Base-by-base conservation (phyloP, 2,888 invertebrate species). In the Nephrotoma appendiculata region DNA sequence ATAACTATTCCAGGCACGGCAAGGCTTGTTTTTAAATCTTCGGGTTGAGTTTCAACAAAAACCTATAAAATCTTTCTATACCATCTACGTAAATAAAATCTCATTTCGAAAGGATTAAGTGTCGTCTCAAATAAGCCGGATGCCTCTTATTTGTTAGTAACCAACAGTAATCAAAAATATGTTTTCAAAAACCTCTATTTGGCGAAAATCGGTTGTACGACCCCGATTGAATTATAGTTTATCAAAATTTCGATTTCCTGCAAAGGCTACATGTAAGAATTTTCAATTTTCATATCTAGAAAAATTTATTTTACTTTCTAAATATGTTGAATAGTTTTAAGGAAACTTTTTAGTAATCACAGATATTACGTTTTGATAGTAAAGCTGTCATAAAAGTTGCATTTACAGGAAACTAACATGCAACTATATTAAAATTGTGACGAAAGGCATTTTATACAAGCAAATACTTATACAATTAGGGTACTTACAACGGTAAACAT, bases 401-500 rank as follows among this genome's bases (percentile, higher is more conserved):
- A 71, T 71, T 71, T 9, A 31, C 31, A 2, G 11, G 9, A 71
- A 31, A 12, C 71, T 71, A 52, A 71, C 71, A 71, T 71, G 71
- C 71, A 71, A 71, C 9, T 31, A 71, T 52, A 52, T 19, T 31
- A 71, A 71, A 71, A 31, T 6, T 15, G 19, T 31, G 31, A 71
- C 4, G 5, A 31, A 71, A 71, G 9, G 31, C 5, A 71, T 31
- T 31, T 11, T 71, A 71, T 9, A 44, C 11, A 44, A 71, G 6
- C 19, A 71, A 71, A 71, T 71, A 71, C 1, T 12, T 48, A 12
- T 48, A 48, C n/a, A 85, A 11, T 31, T 41, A n/a, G 15, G 6
- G 83, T 87, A 89, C 92, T 91, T 89, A 93, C 93, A 94, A 88
- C 94, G 91, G 84, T 93, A 91, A 9, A 93, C 93, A 89, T 94